phyloP scores from a whole-genome alignment of 2,113 vertebrate genomes.

The Rana temporaria region DNA sequence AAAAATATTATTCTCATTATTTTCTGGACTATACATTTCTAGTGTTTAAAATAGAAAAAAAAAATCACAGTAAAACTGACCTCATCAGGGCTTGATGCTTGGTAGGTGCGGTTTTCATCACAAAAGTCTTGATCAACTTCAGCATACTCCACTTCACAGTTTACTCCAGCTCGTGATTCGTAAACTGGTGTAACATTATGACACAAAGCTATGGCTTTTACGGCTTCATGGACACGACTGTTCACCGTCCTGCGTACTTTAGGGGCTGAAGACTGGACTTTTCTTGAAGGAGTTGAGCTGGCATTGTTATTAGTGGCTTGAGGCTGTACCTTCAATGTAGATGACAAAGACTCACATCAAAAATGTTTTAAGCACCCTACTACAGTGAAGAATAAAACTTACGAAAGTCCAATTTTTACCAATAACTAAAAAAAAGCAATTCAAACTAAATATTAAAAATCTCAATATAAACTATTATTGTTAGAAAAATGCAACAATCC shows the following conservation, averaged over 20 bases:
- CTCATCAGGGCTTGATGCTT: constrained; percentile 97
- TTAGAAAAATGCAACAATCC: too few relatives aligned
- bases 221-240: constrained; percentile 91
- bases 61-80: constrained; percentile 66
- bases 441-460: too few relatives aligned
- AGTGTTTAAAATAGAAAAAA: too few relatives aligned
- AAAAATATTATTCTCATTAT: too few relatives aligned
- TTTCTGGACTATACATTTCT: too few relatives aligned
- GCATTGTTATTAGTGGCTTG: constrained; percentile 68
- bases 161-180: constrained; percentile 72
- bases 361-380: too few relatives aligned
- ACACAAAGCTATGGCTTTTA: constrained; percentile 94
- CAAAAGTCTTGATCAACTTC: constrained; percentile 95
- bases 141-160: constrained; percentile 82
- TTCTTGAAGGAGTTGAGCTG: constrained; percentile 74
- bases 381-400: too few relatives aligned
- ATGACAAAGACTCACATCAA: background rate
- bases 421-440: too few relatives aligned
- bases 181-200: constrained; percentile 97
- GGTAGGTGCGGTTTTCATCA: constrained; percentile 92
- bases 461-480: too few relatives aligned
- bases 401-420: too few relatives aligned
- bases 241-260: constrained; percentile 92
- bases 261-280: constrained; percentile 76
- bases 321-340: constrained; percentile 65